Evolutionary conservation across 2,888 invertebrate species (phyloP), one percentile per base, ranked within the genome.

Genomic region (Drosophila borealis): DNA sequence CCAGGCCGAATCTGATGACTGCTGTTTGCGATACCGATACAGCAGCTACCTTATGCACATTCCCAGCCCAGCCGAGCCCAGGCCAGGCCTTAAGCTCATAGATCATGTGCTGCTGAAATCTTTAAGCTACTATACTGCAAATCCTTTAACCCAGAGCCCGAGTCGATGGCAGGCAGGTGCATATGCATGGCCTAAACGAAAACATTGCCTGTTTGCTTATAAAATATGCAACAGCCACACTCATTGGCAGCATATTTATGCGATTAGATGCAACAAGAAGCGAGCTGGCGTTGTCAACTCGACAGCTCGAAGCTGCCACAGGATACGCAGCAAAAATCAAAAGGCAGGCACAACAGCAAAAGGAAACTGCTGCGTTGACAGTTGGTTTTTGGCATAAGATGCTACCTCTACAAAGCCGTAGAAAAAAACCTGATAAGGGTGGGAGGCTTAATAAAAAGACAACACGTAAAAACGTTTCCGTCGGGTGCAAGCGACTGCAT

Each of bases 171-270:
- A 44, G 11, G 8, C 29, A n/a, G 10, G 34, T 61, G 61, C 19
- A 51, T n/a, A 19, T 8, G 45, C 61, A 39, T 45, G 63, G 62
- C 39, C 41, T 42, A n/a, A 63, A 56, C 42, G 68, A 67, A 65
- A 66, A 61, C 62, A 73, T 48, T 1, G 64, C 55, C 63, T 68
- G 74, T 70, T 88, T 79, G 77, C 85, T 77, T 79, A 74, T 89
- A 79, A 85, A 85, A 85, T 85, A 85, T 85, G 80, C 85, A 85
- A 62, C 59, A 74, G 66, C 65, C 63, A 77, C 78, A 81, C 78
- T 77, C 80, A 89, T 85, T 85, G 84, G 88, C 71, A 81, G 72
- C 89, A 88, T 74, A 89, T 89, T 84, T 83, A 87, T 83, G 75
- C 88, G 89, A 89, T 89, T 84, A 83, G 88, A 81, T 83, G 83